Evolutionary conservation across 92 coral and sea anemone genomes (phyloP).

Genomic region (Parazoanthus atlanticus): DNA sequence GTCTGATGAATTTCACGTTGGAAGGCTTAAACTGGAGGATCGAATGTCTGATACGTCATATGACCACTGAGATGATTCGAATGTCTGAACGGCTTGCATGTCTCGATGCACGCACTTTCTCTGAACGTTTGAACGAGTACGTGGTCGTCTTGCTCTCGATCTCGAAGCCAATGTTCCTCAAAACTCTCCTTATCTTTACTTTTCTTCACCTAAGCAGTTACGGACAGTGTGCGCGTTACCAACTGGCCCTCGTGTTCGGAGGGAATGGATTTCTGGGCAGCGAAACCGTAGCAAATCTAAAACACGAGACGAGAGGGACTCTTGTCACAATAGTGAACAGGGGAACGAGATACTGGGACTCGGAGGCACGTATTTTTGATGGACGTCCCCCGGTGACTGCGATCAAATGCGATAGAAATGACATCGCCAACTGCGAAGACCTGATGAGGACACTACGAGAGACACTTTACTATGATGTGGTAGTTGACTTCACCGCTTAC

Average conservation of each 20-base stretch:
- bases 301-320: conserved; percentile 32
- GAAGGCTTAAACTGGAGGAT: background rate
- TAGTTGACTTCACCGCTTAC: conserved; percentile 36
- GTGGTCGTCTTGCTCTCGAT: background rate
- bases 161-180: conserved; percentile 14
- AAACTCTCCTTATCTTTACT: background rate
- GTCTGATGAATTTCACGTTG: no score
- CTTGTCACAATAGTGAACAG: conserved; percentile 33
- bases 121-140: background rate
- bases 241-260: conserved; percentile 25
- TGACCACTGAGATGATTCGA: background rate
- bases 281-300: conserved; percentile 33
- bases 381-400: conserved; percentile 34
- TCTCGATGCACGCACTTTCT: conserved; percentile 18
- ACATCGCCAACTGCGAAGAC: background rate
- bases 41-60: background rate
- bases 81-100: conserved; percentile 24
- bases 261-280: conserved; percentile 42
- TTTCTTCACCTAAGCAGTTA: conserved; percentile 9
- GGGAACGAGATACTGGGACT: conserved; percentile 43
- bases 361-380: conserved; percentile 17
- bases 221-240: background rate
- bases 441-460: conserved; percentile 4
- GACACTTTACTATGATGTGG: background rate
- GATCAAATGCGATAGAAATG: conserved; percentile 29